These are phyloP conservation scores for Oxystoma pomonae DNA, from an alignment of 2,888 invertebrate genomes.

Conservation along the genomic window DNA sequence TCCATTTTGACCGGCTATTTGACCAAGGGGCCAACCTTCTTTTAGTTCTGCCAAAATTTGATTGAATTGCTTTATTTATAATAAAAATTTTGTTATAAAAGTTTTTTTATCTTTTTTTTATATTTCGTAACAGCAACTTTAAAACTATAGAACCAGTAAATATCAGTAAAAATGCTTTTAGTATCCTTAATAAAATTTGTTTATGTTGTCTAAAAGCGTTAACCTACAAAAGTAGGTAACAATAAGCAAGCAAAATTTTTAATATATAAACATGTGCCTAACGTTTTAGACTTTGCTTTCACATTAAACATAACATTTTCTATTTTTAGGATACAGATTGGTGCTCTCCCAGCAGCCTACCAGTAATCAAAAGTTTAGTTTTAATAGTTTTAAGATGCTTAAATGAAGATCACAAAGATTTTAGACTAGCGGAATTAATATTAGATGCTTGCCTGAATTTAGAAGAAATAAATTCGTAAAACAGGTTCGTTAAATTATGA, in stretches of 20 bases:
- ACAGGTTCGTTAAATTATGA: background rate
- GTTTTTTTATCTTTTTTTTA: background rate
- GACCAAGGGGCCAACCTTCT: too few species aligned
- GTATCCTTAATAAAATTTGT: too few species aligned
- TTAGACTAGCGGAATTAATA: constrained; percentile 49
- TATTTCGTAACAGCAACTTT: too few species aligned
- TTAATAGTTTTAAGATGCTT: constrained; percentile 47
- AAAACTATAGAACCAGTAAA: too few species aligned
- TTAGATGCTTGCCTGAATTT: constrained; percentile 49
- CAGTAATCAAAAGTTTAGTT: constrained; percentile 44
- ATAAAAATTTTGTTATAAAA: too few species aligned
- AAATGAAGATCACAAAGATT: constrained; percentile 42
- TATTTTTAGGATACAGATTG: constrained; percentile 39
- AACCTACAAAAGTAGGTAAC: too few species aligned
- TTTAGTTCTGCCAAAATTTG: too few species aligned
- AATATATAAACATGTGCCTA: constrained; percentile 1
- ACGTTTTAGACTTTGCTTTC: constrained; percentile 1
- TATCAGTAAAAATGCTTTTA: too few species aligned
- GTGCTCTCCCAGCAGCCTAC: constrained; percentile 41
- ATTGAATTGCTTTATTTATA: too few species aligned
- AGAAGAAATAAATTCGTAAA: constrained; percentile 22
- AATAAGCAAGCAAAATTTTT: too few species aligned
- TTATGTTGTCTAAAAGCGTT: too few species aligned
- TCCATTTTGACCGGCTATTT: too few species aligned
- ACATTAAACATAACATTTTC: constrained; percentile 12